Percentiles rank a stretch among this genome's conserved stretches.
These are phyloP conservation scores for Actinernus sp. DNA, from an alignment of 92 coral and sea anemone species.

Conservation along the genomic window DNA sequence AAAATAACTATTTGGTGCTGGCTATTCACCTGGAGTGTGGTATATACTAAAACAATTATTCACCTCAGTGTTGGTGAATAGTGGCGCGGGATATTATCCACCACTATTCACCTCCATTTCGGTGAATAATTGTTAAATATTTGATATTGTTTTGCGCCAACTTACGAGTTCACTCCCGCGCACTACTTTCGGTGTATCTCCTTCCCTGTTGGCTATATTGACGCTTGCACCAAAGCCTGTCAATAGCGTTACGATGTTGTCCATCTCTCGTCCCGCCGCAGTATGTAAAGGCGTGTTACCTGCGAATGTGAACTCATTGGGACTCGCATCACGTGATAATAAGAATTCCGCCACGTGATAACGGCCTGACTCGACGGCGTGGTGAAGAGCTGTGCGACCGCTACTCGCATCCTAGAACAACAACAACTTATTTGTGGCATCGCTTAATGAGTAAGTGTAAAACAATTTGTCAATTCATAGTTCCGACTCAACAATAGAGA, in stretches of 20 bases:
- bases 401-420: slow-evolving; percentile 81
- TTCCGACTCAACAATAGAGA: too few species aligned
- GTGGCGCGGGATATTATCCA: too few species aligned
- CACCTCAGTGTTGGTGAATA: too few species aligned
- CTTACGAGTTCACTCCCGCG: slow-evolving; percentile 68
- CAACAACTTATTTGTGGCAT: neutral
- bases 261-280: slow-evolving; percentile 96
- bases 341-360: slow-evolving; percentile 79
- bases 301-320: slow-evolving; percentile 85
- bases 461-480: too few species aligned
- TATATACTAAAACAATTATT: too few species aligned
- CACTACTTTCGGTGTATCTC: slow-evolving; percentile 84
- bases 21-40: too few species aligned
- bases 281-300: slow-evolving; percentile 98
- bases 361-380: slow-evolving; percentile 95
- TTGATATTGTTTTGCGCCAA: too few species aligned
- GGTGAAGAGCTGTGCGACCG: slow-evolving; percentile 96
- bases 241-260: slow-evolving; percentile 74
- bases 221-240: slow-evolving; percentile 83
- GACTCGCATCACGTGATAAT: slow-evolving; percentile 82
- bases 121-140: too few species aligned
- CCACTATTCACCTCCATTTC: too few species aligned
- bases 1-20: too few species aligned
- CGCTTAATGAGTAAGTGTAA: too few species aligned
- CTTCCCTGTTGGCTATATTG: slow-evolving; percentile 85